Evolutionary conservation across 2,888 invertebrate genomes (phyloP), one percentile per base, ranked within the genome.

Genomic region (Agrypnus murinus): DNA sequence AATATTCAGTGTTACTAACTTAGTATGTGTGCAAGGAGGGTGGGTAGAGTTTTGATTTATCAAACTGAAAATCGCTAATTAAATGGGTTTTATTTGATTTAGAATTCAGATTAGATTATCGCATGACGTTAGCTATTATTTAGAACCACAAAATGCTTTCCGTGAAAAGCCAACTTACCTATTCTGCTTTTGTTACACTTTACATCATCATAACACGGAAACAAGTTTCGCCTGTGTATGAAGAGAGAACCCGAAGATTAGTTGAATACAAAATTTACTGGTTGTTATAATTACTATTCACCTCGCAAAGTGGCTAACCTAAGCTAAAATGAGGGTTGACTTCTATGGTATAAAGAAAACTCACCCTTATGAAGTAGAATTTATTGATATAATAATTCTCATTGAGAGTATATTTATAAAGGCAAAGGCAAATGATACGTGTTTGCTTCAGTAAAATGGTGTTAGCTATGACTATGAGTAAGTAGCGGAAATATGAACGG

Each of bases 1-100:
- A 63, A 63, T 63, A 63, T 63, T 63, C 63, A 63, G 38, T 48
- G 46, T 50, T 50, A 38, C 50, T 48, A 63, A 63, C 43, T 63
- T 48, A 34, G 14, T 38, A 60, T 46, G 46, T 60, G 19, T 19
- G 57, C n/a, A 32, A 12, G 46, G 3, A 40, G 36, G 15, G 58
- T 25, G 43, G 43, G 58, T 40, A 58, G 14, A 58, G 43, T 58
- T 25, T n/a, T 14, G 25, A 58, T 14, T 58, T 58, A 58, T 58
- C 43, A 34, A 19, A 55, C 38, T 55, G 15, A 19, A 55, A 25
- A 55, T 55, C 55, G 9, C 55, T 55, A 55, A 55, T 50, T 50
- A 55, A 55, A 55, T 55, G 36, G 55, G 55, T 14, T 55, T n/a
- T 55, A 55, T 58, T 38, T 43, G 58, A 58, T 58, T 58, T 43